A percentile compares a stretch with the other conserved stretches of the same genome.
Conservation (phyloP, 1,140 invertebrate species). For the Pygmarrhopalites habei region DNA sequence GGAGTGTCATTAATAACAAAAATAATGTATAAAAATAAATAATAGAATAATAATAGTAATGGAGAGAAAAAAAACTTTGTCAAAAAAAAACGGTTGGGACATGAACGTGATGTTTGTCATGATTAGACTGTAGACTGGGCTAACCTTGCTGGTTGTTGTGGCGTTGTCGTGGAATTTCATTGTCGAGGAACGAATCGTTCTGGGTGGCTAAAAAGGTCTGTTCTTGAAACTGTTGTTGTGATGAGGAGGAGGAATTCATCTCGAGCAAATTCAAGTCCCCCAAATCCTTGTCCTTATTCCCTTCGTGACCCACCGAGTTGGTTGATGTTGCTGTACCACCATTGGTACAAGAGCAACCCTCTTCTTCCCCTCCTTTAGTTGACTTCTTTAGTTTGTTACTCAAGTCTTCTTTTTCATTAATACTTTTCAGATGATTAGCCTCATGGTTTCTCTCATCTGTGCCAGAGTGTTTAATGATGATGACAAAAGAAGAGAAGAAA, state of each 20-base stretch:
- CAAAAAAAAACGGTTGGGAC: neutral
- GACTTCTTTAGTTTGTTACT: neutral
- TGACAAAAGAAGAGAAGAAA: neutral
- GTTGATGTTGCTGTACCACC: neutral
- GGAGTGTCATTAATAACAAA: too few relatives aligned
- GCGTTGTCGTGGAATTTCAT: conserved; percentile 17
- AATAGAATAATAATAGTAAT: too few relatives aligned
- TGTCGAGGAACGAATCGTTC: conserved; percentile 19
- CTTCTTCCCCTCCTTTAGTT: neutral
- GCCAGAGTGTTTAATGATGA: neutral
- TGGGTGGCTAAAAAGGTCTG: conserved; percentile 1
- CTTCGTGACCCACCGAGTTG: too few relatives aligned
- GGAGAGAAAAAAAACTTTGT: too few relatives aligned
- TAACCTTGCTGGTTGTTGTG: conserved; percentile 18
- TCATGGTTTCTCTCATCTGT: conserved; percentile 13
- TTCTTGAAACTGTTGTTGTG: conserved; percentile 8
- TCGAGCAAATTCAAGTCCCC: neutral
- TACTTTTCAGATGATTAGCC: conserved; percentile 27
- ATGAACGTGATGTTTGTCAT: conserved; percentile 1
- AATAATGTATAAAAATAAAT: too few relatives aligned
- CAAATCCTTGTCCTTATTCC: neutral
- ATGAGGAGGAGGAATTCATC: too few relatives aligned
- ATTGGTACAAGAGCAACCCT: neutral
- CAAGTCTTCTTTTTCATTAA: conserved; percentile 16
- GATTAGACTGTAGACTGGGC: conserved; percentile 18